A percentile compares a stretch with the other conserved stretches of the same genome.
Evolutionary conservation across 2,113 vertebrate species (phyloP).

Genomic region (Tympanuchus pallidicinctus): DNA sequence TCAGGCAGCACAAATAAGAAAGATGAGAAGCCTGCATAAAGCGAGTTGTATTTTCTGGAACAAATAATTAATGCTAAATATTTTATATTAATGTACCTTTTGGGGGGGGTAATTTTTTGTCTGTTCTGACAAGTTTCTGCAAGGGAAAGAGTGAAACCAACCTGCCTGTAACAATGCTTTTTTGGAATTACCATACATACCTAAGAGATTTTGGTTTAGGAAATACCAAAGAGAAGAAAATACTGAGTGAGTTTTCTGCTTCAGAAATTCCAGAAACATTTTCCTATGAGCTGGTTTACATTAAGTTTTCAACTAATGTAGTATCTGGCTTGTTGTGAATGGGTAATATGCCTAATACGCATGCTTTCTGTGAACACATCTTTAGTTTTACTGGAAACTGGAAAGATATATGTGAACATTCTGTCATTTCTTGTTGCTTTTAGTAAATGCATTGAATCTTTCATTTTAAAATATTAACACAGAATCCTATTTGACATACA

Average conservation of each 20-base stretch:
- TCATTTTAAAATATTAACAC: background rate
- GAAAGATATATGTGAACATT: background rate
- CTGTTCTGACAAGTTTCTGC: background rate
- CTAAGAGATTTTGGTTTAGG: background rate
- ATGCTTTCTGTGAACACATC: background rate
- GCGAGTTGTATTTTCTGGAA: background rate
- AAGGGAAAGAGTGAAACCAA: background rate
- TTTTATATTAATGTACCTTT: background rate
- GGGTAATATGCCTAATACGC: background rate
- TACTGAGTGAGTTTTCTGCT: background rate
- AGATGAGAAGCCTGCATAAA: background rate
- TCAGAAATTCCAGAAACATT: background rate
- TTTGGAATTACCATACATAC: background rate
- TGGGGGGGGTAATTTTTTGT: background rate
- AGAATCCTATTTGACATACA: background rate
- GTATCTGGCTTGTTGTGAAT: background rate
- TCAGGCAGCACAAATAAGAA: background rate
- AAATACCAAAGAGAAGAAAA: background rate
- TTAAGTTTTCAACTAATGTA: slow-evolving; percentile 35
- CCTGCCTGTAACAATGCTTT: background rate
- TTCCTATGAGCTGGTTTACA: slow-evolving; percentile 39
- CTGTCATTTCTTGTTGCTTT: background rate
- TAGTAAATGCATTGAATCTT: background rate
- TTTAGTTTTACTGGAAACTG: slow-evolving; percentile 6
- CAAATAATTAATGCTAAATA: background rate